These are phyloP conservation scores for Hydrocynus forskahlii DNA, from an alignment of 2,797 vertebrate genomes.

Conservation along the genomic window DNA sequence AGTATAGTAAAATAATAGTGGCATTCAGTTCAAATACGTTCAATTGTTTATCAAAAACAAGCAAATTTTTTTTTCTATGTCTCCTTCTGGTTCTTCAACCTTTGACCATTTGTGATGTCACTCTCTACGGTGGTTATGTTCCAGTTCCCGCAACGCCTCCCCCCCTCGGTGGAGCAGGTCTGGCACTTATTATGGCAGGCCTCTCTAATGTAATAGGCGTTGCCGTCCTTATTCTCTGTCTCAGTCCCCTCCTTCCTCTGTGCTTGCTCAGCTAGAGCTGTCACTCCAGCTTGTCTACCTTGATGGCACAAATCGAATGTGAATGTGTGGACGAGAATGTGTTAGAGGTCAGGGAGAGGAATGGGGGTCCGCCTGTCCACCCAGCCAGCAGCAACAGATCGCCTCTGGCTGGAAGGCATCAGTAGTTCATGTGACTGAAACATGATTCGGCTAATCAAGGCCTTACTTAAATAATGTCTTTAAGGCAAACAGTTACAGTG, in stretches of 20 bases:
- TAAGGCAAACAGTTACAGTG: not conserved
- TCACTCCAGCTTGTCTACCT: constrained; percentile 32
- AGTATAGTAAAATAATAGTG: too few species aligned
- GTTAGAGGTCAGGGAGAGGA: constrained; percentile 42
- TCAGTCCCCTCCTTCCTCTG: not conserved
- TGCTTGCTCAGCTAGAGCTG: constrained; percentile 30
- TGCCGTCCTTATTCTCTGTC: not conserved
- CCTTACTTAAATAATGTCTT: not conserved
- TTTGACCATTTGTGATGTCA: constrained; percentile 17
- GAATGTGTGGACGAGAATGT: constrained; percentile 44
- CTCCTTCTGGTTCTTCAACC: not conserved
- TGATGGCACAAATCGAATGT: constrained; percentile 25
- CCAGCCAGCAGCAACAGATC: constrained; percentile 24
- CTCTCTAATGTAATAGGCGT: not conserved
- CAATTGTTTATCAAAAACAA: not conserved
- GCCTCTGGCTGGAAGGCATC: constrained; percentile 11
- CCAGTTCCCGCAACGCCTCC: not conserved
- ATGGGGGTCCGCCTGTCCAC: constrained; percentile 26
- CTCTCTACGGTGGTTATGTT: not conserved
- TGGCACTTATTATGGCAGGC: not conserved
- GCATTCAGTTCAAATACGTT: too few species aligned
- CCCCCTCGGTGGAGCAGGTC: not conserved
- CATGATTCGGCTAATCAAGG: not conserved
- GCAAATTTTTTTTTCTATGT: not conserved
- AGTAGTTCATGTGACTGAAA: constrained; percentile 45